Percentiles rank a stretch among this genome's conserved stretches.
phyloP scores from a whole-genome alignment of 2,888 invertebrate species.

The Boloria selene region DNA sequence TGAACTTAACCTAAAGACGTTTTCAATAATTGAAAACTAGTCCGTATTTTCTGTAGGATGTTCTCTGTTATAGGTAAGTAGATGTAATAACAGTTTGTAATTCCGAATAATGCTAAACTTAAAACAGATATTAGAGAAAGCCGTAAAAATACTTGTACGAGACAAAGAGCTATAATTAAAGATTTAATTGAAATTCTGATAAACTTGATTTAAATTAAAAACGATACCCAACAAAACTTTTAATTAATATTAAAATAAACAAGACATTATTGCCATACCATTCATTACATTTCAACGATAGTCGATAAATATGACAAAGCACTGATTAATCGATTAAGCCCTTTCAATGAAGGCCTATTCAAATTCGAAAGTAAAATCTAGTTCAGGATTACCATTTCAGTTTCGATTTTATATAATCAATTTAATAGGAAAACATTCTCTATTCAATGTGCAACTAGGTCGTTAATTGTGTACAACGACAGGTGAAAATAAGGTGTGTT shows the following conservation, averaged over 20 bases:
- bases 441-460: constrained; percentile 37
- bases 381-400: constrained; percentile 28
- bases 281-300: constrained; percentile 17
- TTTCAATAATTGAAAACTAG: too few species aligned
- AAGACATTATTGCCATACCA: constrained; percentile 6
- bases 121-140: too few species aligned
- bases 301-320: constrained; percentile 33
- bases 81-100: too few species aligned
- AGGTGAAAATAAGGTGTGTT: constrained; percentile 36
- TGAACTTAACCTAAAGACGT: constrained; percentile 3
- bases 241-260: constrained; percentile 10
- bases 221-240: not conserved
- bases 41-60: too few species aligned
- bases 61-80: too few species aligned
- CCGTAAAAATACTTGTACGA: too few species aligned
- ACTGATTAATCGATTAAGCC: constrained; percentile 35
- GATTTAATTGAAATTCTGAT: too few species aligned
- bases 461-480: constrained; percentile 32
- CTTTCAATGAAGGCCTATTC: constrained; percentile 33
- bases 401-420: constrained; percentile 24
- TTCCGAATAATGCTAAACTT: too few species aligned
- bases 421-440: constrained; percentile 26
- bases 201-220: too few species aligned
- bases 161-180: too few species aligned
- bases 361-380: constrained; percentile 38